phyloP scores from a whole-genome alignment of 1,140 invertebrate genomes.

The Zaprionus vittiger region DNA sequence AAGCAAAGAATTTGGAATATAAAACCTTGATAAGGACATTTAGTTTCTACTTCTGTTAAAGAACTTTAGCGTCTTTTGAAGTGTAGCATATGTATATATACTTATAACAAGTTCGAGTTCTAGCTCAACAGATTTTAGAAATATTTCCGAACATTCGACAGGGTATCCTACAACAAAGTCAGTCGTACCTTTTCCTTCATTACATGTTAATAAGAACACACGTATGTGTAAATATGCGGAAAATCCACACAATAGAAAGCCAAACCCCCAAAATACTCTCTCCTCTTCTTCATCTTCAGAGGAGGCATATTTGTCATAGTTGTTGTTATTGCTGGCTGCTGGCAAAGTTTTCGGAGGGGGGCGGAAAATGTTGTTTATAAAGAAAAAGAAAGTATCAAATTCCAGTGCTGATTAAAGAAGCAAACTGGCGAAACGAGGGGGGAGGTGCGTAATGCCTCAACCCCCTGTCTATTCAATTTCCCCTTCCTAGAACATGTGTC shows the following conservation, averaged over 20 bases:
- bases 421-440: conserved; percentile 19
- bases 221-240: conserved; percentile 73
- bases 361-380: conserved; percentile 71
- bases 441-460: not conserved
- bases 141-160: not conserved
- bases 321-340: conserved; percentile 49
- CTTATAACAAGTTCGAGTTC: too few relatives aligned
- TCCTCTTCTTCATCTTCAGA: not conserved
- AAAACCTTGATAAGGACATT: too few relatives aligned
- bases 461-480: not conserved
- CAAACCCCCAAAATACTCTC: conserved; percentile 1
- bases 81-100: too few relatives aligned
- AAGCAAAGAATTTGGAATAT: too few relatives aligned
- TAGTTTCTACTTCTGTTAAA: too few relatives aligned
- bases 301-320: conserved; percentile 41
- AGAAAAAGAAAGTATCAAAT: conserved; percentile 83
- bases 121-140: too few relatives aligned
- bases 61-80: too few relatives aligned
- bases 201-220: conserved; percentile 30
- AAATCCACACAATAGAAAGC: conserved; percentile 64
- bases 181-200: not conserved
- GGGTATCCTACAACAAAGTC: not conserved
- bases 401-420: conserved; percentile 80
- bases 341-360: conserved; percentile 61
- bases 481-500: conserved; percentile 14